Conservation (phyloP, 2,888 invertebrate species). For the Cryptus viduatorius region DNA sequence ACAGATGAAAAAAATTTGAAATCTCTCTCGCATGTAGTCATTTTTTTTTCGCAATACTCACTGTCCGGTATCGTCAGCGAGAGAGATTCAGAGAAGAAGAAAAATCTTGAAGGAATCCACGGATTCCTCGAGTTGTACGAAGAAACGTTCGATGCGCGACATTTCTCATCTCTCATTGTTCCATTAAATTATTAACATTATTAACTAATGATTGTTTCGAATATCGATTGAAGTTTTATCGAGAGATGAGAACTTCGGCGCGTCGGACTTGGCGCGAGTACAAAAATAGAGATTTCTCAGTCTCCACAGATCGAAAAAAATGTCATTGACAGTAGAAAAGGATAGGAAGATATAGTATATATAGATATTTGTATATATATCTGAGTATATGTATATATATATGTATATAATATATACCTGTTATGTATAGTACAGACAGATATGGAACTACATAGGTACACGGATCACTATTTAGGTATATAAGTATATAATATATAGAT, state of each 20-base stretch:
- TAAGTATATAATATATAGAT: constrained; percentile 63
- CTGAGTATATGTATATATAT: constrained; percentile 53
- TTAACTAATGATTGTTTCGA: constrained; percentile 64
- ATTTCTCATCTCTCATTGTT: background rate
- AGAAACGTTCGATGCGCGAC: constrained; percentile 23
- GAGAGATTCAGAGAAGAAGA: constrained; percentile 3
- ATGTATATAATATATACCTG: constrained; percentile 73
- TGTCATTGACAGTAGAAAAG: constrained; percentile 65
- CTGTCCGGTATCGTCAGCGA: constrained; percentile 28
- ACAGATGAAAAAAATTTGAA: constrained; percentile 38
- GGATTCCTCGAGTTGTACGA: constrained; percentile 16
- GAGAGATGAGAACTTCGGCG: constrained; percentile 27
- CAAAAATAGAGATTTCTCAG: constrained; percentile 63
- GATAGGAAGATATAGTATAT: constrained; percentile 67
- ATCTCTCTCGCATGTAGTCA: background rate
- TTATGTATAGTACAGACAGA: constrained; percentile 78
- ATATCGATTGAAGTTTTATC: constrained; percentile 57
- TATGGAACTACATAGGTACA: constrained; percentile 80
- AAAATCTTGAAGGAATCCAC: constrained; percentile 33
- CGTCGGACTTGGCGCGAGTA: constrained; percentile 53
- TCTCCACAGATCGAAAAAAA: constrained; percentile 51
- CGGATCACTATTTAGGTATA: constrained; percentile 74
- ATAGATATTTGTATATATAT: constrained; percentile 56
- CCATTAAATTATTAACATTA: constrained; percentile 45
- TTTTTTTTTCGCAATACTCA: constrained; percentile 19